Conservation (phyloP, 1,140 invertebrate genomes). For the Drosophila simulans region DNA sequence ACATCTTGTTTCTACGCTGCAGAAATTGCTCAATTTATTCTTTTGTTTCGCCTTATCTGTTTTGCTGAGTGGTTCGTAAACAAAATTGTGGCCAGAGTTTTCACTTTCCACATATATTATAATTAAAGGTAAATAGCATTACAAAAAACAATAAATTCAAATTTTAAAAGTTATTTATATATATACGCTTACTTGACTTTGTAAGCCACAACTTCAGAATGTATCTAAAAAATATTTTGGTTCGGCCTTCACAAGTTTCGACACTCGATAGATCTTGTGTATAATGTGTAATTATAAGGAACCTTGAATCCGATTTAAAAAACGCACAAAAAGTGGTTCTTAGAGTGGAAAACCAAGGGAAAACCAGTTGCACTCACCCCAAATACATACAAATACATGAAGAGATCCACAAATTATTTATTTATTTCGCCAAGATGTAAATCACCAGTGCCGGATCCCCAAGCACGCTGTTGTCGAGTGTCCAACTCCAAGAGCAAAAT, state of each 20-base stretch:
- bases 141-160: too few relatives aligned
- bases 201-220: neutral
- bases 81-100: constrained; percentile 31
- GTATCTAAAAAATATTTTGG: neutral
- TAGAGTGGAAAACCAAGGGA: constrained; percentile 25
- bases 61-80: constrained; percentile 38
- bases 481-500: constrained; percentile 10
- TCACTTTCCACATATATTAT: constrained; percentile 14
- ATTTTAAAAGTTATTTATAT: neutral
- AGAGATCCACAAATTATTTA: constrained; percentile 29
- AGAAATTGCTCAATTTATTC: constrained; percentile 43
- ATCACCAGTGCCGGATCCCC: constrained; percentile 6
- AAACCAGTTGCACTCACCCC: constrained; percentile 37
- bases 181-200: neutral
- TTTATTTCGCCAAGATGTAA: constrained; percentile 39
- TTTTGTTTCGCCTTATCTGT: constrained; percentile 8
- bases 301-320: constrained; percentile 30
- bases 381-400: constrained; percentile 22
- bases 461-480: constrained; percentile 23
- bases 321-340: constrained; percentile 38
- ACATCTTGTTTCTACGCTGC: constrained; percentile 55
- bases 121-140: constrained; percentile 27
- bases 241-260: constrained; percentile 14
- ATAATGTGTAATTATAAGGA: constrained; percentile 32
- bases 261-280: constrained; percentile 18